Conservation (phyloP, 1,140 invertebrate species). For the Brachionus koreanus region DNA sequence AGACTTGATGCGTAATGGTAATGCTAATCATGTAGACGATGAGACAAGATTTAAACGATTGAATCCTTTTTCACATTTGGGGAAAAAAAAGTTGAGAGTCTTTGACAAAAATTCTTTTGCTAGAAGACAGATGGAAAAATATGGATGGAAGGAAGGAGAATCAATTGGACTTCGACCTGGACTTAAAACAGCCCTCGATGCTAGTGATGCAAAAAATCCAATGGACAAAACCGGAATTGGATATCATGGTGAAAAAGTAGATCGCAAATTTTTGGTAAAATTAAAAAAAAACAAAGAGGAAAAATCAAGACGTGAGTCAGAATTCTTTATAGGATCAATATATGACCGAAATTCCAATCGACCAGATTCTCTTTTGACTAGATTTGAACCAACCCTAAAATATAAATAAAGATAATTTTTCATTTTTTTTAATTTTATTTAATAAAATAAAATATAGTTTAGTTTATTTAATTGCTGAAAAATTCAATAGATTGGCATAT, state of each 20-base stretch:
- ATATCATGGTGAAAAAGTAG: conserved; percentile 47
- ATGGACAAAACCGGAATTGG: conserved; percentile 55
- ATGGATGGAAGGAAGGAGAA: conserved; percentile 63
- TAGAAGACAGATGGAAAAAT: conserved; percentile 60
- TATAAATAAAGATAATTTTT: neutral
- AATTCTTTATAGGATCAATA: neutral
- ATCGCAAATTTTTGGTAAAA: neutral
- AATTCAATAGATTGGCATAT: conserved; percentile 3
- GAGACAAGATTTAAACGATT: conserved; percentile 48
- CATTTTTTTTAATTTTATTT: neutral
- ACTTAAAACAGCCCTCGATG: conserved; percentile 53
- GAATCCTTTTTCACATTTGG: conserved; percentile 45
- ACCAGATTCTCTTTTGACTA: neutral
- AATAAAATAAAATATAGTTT: neutral
- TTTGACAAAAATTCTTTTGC: conserved; percentile 52
- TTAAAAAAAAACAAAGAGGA: neutral
- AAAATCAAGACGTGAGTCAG: neutral
- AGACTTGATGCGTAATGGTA: conserved; percentile 51
- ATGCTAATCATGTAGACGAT: conserved; percentile 49
- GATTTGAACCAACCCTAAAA: conserved; percentile 13
- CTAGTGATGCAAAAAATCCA: conserved; percentile 55
- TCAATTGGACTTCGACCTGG: conserved; percentile 59
- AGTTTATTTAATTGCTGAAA: neutral
- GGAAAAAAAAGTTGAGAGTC: neutral
- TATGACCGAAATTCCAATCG: neutral